Conservation (phyloP, 1,140 invertebrate genomes). For the Rhyacophila brunnea region DNA sequence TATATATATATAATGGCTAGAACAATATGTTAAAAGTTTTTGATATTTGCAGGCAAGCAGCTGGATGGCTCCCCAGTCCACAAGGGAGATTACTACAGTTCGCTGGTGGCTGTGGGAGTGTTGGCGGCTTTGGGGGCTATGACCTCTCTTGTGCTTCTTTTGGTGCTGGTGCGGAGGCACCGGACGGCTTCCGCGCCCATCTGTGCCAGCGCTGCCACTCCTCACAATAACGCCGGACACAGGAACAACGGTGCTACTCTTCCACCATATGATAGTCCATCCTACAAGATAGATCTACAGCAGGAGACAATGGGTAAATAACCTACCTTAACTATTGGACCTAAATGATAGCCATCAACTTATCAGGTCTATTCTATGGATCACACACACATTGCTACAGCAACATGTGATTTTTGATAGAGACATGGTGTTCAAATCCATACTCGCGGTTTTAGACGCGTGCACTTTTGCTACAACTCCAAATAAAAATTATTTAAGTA, state of each 20-base stretch:
- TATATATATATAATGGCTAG: too few relatives aligned
- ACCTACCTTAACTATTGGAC: too few relatives aligned
- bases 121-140: constrained; percentile 80
- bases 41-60: constrained; percentile 58
- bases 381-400: too few relatives aligned
- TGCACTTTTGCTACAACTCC: too few relatives aligned
- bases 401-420: too few relatives aligned
- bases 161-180: constrained; percentile 76
- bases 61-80: constrained; percentile 51
- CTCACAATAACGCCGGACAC: constrained; percentile 20
- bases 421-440: too few relatives aligned
- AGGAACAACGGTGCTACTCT: constrained; percentile 39
- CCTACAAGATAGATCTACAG: constrained; percentile 90
- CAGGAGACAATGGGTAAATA: constrained; percentile 84
- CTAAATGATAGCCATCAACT: too few relatives aligned
- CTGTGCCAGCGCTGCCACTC: constrained; percentile 55
- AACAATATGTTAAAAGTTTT: too few relatives aligned
- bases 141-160: constrained; percentile 73
- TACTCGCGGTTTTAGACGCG: too few relatives aligned
- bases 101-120: constrained; percentile 82
- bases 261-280: constrained; percentile 89
- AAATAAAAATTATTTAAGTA: too few relatives aligned
- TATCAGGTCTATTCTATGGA: too few relatives aligned
- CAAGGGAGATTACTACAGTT: constrained; percentile 79
- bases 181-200: constrained; percentile 66